Percentiles rank a stretch among this genome's conserved stretches.
Conservation (phyloP, 2,113 vertebrate genomes). For the Odobenus rosmarus region DNA sequence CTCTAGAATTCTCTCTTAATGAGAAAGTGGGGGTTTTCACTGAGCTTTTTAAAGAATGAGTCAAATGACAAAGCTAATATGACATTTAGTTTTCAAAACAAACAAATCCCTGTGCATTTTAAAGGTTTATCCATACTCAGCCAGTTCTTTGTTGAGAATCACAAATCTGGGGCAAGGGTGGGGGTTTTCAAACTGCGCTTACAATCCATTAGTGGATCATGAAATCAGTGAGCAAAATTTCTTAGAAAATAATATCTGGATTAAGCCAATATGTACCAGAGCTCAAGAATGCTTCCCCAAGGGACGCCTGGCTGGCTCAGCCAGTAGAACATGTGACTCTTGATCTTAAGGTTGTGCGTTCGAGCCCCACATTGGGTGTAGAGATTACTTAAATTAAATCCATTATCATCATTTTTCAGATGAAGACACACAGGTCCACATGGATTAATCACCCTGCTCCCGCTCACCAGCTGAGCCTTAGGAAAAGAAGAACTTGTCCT, state of each 20-base stretch:
- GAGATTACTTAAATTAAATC: neutral
- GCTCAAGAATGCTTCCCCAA: neutral
- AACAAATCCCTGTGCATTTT: neutral
- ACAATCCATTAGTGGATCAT: neutral
- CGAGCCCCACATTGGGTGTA: neutral
- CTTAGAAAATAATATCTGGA: neutral
- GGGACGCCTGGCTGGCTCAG: neutral
- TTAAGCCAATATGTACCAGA: neutral
- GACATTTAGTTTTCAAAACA: neutral
- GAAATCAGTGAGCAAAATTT: neutral
- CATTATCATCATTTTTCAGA: neutral
- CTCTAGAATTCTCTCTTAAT: neutral
- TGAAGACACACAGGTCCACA: fast-evolving
- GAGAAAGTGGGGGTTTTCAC: neutral
- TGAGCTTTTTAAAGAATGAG: neutral
- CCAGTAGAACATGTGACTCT: neutral
- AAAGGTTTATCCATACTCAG: neutral
- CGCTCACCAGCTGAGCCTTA: neutral
- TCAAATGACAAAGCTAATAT: neutral
- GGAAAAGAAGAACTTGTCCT: neutral
- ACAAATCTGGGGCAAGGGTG: neutral
- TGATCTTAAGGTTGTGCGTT: neutral
- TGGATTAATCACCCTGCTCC: fast-evolving
- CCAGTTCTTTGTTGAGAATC: neutral
- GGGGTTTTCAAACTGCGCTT: neutral